These are phyloP conservation scores for honey bee (Apis mellifera) DNA, from an alignment of 1,140 invertebrate species.

Conservation along the genomic window DNA sequence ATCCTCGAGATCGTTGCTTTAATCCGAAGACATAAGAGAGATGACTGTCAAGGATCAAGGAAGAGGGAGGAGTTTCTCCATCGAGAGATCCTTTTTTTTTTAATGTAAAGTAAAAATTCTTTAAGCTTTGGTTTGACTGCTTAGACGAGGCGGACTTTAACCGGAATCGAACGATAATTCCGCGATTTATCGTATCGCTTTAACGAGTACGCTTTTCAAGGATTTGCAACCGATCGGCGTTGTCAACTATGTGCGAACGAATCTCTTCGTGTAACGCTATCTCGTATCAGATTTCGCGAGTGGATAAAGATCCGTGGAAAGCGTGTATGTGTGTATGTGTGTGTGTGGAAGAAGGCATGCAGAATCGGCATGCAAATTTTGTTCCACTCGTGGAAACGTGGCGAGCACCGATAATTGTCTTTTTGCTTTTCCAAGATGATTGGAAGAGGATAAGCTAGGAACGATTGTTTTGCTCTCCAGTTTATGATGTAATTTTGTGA, in stretches of 20 bases:
- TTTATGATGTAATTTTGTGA: no score
- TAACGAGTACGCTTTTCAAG: slow-evolving; percentile 7
- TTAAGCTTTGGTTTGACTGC: no score
- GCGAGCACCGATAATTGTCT: background rate
- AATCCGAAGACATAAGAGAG: background rate
- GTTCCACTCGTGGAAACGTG: background rate
- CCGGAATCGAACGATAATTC: slow-evolving; percentile 22
- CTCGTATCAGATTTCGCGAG: slow-evolving; percentile 22
- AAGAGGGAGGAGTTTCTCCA: no score
- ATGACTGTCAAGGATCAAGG: background rate
- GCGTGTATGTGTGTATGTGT: no score
- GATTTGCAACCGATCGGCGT: background rate
- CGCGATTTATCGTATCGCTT: slow-evolving; percentile 32
- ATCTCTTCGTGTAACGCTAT: slow-evolving; percentile 19
- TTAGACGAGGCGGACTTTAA: no score
- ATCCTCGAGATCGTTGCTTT: background rate
- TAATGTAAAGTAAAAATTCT: no score
- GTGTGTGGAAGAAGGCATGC: no score
- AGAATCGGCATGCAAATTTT: background rate
- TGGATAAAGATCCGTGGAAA: background rate
- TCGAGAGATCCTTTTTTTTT: no score
- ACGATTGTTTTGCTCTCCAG: no score
- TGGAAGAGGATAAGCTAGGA: no score
- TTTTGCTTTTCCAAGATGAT: background rate
- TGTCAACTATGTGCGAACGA: background rate